phyloP scores from a whole-genome alignment of 2,113 vertebrate species.

The Holacanthus passer region DNA sequence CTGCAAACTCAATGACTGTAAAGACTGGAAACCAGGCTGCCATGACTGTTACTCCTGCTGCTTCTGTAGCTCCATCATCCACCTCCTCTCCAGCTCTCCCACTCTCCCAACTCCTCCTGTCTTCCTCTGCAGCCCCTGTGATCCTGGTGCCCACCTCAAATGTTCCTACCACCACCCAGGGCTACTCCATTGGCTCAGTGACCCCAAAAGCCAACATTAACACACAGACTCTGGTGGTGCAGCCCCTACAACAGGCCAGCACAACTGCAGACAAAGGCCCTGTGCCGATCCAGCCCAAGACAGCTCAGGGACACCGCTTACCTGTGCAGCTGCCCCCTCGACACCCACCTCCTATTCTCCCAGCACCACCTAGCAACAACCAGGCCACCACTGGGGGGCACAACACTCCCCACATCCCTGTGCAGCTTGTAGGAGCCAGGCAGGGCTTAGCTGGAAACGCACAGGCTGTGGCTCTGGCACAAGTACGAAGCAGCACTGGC shows the following conservation, averaged over 20 bases:
- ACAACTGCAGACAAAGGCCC: slow-evolving; percentile 85
- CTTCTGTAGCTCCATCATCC: slow-evolving; percentile 70
- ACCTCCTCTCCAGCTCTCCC: slow-evolving; percentile 84
- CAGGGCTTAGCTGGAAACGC: slow-evolving; percentile 89
- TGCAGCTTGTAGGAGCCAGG: slow-evolving; percentile 95
- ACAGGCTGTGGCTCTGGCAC: slow-evolving; percentile 91
- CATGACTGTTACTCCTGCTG: slow-evolving; percentile 69
- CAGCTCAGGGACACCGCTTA: slow-evolving; percentile 80
- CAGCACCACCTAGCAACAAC: slow-evolving; percentile 85
- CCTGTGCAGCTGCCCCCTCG: slow-evolving; percentile 83
- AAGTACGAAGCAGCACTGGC: slow-evolving; percentile 77
- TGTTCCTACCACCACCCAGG: slow-evolving; percentile 82
- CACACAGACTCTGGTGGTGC: slow-evolving; percentile 95
- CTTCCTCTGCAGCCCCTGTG: slow-evolving; percentile 86
- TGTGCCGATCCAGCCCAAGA: slow-evolving; percentile 93
- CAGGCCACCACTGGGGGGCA: slow-evolving; percentile 78
- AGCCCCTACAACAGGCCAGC: slow-evolving; percentile 90
- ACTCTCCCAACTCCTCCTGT: slow-evolving; percentile 92
- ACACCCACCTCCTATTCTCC: slow-evolving; percentile 84
- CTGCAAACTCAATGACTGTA: slow-evolving; percentile 63
- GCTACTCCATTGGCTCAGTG: slow-evolving; percentile 89
- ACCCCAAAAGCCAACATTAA: slow-evolving; percentile 85
- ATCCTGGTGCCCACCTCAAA: slow-evolving; percentile 85
- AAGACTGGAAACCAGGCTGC: slow-evolving; percentile 76
- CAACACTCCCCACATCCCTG: slow-evolving; percentile 91